Conservation (phyloP, 2,888 invertebrate genomes). For the Synergus itoensis region DNA sequence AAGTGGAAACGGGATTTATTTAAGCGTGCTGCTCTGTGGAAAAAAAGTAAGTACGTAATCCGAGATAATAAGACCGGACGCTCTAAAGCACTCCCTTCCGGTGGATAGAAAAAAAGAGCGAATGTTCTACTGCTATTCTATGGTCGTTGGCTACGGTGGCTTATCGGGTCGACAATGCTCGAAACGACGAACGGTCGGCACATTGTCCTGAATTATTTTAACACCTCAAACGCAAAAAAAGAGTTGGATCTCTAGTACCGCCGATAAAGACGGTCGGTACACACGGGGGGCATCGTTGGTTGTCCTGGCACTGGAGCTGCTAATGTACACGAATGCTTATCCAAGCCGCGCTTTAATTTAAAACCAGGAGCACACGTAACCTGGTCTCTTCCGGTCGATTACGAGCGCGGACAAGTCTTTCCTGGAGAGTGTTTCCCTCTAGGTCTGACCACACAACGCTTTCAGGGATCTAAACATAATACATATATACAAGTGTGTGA, state of each 20-base stretch:
- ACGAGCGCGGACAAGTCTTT: constrained; percentile 66
- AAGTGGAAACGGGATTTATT: constrained; percentile 16
- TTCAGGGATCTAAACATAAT: constrained; percentile 58
- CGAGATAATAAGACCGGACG: constrained; percentile 37
- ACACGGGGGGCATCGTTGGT: constrained; percentile 51
- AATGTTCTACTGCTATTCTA: constrained; percentile 18
- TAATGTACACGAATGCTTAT: constrained; percentile 51
- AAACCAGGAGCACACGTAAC: constrained; percentile 49
- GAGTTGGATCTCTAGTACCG: constrained; percentile 53
- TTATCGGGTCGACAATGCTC: constrained; percentile 52
- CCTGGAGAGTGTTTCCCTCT: constrained; percentile 48
- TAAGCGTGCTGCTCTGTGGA: constrained; percentile 6
- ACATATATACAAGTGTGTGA: not conserved
- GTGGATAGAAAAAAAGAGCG: constrained; percentile 39
- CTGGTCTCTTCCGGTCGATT: constrained; percentile 69
- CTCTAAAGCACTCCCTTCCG: constrained; percentile 33
- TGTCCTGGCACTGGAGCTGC: constrained; percentile 44
- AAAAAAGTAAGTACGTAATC: constrained; percentile 38
- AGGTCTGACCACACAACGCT: constrained; percentile 43
- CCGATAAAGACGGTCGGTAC: constrained; percentile 56
- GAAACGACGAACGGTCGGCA: constrained; percentile 50
- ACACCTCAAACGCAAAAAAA: constrained; percentile 45
- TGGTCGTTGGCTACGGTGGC: constrained; percentile 38
- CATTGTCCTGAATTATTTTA: constrained; percentile 47
- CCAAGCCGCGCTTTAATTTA: constrained; percentile 53